Evolutionary conservation across 2,113 vertebrate genomes (phyloP), one percentile per base, ranked within the genome.

Genomic region (Notechis scutatus): DNA sequence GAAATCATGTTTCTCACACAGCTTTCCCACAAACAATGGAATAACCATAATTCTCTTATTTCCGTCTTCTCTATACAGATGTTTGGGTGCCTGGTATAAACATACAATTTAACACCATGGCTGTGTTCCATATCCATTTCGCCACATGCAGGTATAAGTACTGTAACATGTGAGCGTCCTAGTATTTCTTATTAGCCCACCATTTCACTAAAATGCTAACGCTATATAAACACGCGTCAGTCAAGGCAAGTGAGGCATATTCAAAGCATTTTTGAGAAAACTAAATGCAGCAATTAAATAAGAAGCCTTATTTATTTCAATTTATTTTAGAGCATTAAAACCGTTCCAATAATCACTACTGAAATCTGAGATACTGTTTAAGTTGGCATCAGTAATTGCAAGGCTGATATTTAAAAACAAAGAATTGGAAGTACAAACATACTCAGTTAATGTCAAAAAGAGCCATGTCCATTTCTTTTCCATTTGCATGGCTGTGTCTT

Each of bases 311-410:
- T 47, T 90, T 56, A 61, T 61, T 86, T 90, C 88, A 87, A 12
- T 88, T 23, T 81, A 57, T 91, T 93, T 64, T 56, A 52, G 42
- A 11, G 11, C 52, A 89, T 91, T 85, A 61, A 85, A 61, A 50
- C 90, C 50, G 54, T 89, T 81, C 90, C 92, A 92, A 81, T 61
- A 10, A 39, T 88, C 85, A 20, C 4, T 57, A 42, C 54, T 92
- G 59, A 93, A 91, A 64, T 94, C 20, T 88, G 52, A 64, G 42
- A 21, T 1, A n/a, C 15, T 93, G 91, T 95, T 94, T 81, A 14
- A 85, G 0, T 91, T 96, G 90, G 56, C 88, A 50, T 15, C 12
- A 61, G 18, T 29, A 12, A 59, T 11, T 47, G 61, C 23, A 74
- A 85, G 20, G 23, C 88, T 88, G 56, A 90, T 29, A 14, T 18